Percentiles rank a stretch among this genome's conserved stretches.
Evolutionary conservation across 2,797 vertebrate species (phyloP).

Genomic region (Chelonia mydas): DNA sequence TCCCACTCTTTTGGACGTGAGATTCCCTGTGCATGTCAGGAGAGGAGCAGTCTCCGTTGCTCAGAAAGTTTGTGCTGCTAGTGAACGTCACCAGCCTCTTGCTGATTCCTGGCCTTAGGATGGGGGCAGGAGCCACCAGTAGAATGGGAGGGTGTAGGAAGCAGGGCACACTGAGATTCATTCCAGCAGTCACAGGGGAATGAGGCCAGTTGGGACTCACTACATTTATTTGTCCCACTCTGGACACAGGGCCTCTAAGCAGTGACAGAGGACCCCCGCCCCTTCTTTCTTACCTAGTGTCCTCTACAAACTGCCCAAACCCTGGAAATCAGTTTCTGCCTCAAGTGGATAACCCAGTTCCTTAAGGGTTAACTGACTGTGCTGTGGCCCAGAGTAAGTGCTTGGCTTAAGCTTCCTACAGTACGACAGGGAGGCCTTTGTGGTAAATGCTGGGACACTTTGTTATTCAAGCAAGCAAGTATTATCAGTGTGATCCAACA

Average conservation of each 20-base stretch:
- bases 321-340: rapidly evolving
- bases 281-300: not conserved
- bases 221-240: not conserved
- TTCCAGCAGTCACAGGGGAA: not conserved
- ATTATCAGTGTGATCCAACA: conserved; percentile 5
- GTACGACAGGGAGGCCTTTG: not conserved
- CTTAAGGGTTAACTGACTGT: conserved; percentile 33
- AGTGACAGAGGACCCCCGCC: not conserved
- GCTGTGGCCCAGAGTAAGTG: conserved; percentile 19
- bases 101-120: not conserved
- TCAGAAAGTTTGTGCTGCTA: not conserved
- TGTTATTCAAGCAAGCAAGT: conserved; percentile 17
- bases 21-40: not conserved
- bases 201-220: rapidly evolving
- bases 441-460: conserved; percentile 50
- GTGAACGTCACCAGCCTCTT: rapidly evolving
- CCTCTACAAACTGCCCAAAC: not conserved
- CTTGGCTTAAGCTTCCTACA: conserved; percentile 30
- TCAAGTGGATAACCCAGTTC: not conserved
- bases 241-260: not conserved
- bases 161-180: not conserved
- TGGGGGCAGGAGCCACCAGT: not conserved
- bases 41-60: not conserved
- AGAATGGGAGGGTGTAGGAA: not conserved
- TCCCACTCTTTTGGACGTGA: not conserved